Conservation (phyloP, 1,140 invertebrate genomes). For the Bombus consobrinus region DNA sequence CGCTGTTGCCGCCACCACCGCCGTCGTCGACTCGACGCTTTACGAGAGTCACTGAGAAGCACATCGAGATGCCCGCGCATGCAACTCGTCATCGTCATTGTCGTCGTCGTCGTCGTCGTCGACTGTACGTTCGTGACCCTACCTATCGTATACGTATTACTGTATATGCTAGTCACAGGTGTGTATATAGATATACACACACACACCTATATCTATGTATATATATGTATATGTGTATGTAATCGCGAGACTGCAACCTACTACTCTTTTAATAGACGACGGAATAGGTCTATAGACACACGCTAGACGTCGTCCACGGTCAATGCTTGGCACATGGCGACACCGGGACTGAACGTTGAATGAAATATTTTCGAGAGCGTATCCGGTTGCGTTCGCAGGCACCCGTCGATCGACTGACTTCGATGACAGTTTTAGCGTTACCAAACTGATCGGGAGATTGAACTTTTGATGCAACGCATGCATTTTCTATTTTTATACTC, state of each 20-base stretch:
- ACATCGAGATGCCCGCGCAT: slow-evolving; percentile 68
- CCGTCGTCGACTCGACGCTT: slow-evolving; percentile 56
- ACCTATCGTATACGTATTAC: slow-evolving; percentile 15
- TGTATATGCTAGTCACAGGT: slow-evolving; percentile 27
- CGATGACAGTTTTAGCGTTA: slow-evolving; percentile 21
- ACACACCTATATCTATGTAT: too few species aligned
- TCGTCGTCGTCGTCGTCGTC: background rate
- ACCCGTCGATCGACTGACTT: background rate
- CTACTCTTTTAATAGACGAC: slow-evolving; percentile 72
- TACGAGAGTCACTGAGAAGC: slow-evolving; percentile 59
- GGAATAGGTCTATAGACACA: slow-evolving; percentile 73
- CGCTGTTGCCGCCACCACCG: too few species aligned
- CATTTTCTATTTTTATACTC: background rate
- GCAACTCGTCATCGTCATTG: slow-evolving; percentile 43
- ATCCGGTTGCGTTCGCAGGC: slow-evolving; percentile 32
- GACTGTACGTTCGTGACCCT: background rate
- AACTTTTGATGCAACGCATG: background rate
- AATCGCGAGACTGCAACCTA: slow-evolving; percentile 58
- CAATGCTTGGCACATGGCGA: slow-evolving; percentile 71
- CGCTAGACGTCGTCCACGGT: slow-evolving; percentile 75
- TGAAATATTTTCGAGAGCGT: slow-evolving; percentile 72
- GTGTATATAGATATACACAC: slow-evolving; percentile 16
- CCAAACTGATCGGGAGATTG: background rate
- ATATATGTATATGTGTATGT: slow-evolving; percentile 31
- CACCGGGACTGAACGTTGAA: slow-evolving; percentile 62